Evolutionary conservation across 1,140 invertebrate species (phyloP).

Genomic region (Pteromalus puparum): DNA sequence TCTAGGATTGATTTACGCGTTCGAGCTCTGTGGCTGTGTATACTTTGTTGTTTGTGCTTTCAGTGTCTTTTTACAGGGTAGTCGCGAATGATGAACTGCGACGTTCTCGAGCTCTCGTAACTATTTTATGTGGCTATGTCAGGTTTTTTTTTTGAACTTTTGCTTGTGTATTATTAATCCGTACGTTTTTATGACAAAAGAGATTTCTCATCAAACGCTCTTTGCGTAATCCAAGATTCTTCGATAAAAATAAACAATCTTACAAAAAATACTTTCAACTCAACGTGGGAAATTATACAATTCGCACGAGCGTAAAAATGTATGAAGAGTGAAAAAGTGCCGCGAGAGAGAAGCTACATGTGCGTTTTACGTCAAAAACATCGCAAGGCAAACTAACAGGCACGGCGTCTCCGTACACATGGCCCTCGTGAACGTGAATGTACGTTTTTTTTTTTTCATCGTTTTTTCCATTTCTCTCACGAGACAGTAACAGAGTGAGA

Average conservation of each 20-base stretch:
- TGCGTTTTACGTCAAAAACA: slow-evolving; percentile 22
- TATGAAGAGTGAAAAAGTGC: not conserved
- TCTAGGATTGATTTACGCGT: slow-evolving; percentile 23
- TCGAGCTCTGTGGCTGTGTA: not conserved
- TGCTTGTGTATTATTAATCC: too few relatives aligned
- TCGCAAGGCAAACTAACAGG: slow-evolving; percentile 9
- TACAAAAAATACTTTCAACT: not conserved
- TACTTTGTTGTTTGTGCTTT: not conserved
- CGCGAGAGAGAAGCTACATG: slow-evolving; percentile 31
- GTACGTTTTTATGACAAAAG: too few relatives aligned
- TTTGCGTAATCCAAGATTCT: too few relatives aligned
- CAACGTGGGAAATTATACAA: slow-evolving; percentile 1
- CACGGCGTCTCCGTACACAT: slow-evolving; percentile 1
- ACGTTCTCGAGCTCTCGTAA: not conserved
- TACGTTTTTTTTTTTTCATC: slow-evolving; percentile 24
- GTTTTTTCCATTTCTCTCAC: slow-evolving; percentile 20
- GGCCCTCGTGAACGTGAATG: slow-evolving; percentile 16
- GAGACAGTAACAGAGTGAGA: not conserved
- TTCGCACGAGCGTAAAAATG: slow-evolving; percentile 3
- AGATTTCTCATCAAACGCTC: too few relatives aligned
- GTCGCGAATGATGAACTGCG: slow-evolving; percentile 21
- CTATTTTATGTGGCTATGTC: not conserved
- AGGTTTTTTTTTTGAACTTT: too few relatives aligned
- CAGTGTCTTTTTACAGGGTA: not conserved
- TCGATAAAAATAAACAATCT: not conserved